Evolutionary conservation across 2,113 vertebrate genomes (phyloP).

Genomic region (Neofelis nebulosa): DNA sequence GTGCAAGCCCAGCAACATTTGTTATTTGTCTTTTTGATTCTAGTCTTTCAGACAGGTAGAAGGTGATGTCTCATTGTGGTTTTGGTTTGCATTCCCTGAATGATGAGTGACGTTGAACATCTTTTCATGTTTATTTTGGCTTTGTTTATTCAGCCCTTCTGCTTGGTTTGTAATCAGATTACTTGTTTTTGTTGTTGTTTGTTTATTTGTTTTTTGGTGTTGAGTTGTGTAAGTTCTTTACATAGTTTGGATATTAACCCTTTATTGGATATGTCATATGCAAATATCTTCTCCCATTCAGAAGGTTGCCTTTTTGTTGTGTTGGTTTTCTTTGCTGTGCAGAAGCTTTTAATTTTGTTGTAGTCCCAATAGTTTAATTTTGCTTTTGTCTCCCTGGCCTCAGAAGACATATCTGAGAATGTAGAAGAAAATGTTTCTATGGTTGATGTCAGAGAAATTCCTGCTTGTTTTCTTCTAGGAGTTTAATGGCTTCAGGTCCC

Average conservation of each 20-base stretch:
- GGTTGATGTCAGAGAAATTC: background rate
- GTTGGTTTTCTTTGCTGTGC: background rate
- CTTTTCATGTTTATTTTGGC: background rate
- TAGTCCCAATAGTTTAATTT: background rate
- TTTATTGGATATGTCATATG: too few relatives aligned
- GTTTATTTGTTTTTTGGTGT: background rate
- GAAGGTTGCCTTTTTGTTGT: background rate
- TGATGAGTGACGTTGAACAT: background rate
- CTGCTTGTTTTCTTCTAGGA: background rate
- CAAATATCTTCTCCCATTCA: background rate
- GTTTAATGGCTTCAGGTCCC: background rate
- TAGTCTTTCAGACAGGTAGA: background rate
- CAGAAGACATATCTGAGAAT: background rate
- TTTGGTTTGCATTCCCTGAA: background rate
- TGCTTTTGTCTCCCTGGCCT: background rate
- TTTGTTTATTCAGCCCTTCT: background rate
- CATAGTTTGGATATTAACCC: background rate
- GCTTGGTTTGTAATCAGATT: background rate
- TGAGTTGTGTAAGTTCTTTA: background rate
- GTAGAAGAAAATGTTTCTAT: background rate
- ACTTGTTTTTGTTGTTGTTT: background rate
- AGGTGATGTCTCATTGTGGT: background rate
- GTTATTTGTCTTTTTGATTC: background rate
- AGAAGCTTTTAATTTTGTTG: background rate
- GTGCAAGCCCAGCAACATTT: background rate